These are phyloP conservation scores for Hypsopygia costalis DNA, from an alignment of 2,888 invertebrate species.

Conservation along the genomic window DNA sequence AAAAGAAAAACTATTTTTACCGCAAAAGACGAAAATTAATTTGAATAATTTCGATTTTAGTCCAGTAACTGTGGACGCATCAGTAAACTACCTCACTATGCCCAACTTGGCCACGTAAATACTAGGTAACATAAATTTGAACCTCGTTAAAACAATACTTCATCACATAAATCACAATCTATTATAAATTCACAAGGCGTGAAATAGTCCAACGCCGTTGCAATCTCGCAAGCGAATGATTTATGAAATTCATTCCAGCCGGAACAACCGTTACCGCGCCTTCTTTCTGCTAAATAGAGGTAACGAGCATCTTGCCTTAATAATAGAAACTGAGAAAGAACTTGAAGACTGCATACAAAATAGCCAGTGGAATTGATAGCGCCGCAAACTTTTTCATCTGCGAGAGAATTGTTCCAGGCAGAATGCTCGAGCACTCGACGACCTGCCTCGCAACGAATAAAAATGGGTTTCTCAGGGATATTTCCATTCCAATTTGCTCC, in stretches of 20 bases:
- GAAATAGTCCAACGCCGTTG: constrained; percentile 54
- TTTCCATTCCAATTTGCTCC: constrained; percentile 43
- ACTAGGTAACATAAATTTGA: neutral
- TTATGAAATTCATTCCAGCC: constrained; percentile 67
- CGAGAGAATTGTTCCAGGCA: constrained; percentile 35
- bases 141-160: constrained; percentile 1
- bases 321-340: constrained; percentile 46
- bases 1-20: too few relatives aligned
- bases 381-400: constrained; percentile 56
- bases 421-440: too few relatives aligned
- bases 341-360: constrained; percentile 30
- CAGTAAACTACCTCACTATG: too few relatives aligned
- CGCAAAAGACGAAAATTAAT: too few relatives aligned
- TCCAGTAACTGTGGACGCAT: too few relatives aligned
- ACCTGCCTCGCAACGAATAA: constrained; percentile 22
- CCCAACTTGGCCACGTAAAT: constrained; percentile 11
- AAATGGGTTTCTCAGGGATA: constrained; percentile 31
- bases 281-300: constrained; percentile 50
- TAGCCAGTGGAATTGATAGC: constrained; percentile 54
- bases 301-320: constrained; percentile 62
- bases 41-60: too few relatives aligned
- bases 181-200: constrained; percentile 38
- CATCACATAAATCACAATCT: constrained; percentile 6
- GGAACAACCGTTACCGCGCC: constrained; percentile 47
- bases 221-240: constrained; percentile 54